phyloP scores from a whole-genome alignment of 2,888 invertebrate genomes.

The Atherix ibis region DNA sequence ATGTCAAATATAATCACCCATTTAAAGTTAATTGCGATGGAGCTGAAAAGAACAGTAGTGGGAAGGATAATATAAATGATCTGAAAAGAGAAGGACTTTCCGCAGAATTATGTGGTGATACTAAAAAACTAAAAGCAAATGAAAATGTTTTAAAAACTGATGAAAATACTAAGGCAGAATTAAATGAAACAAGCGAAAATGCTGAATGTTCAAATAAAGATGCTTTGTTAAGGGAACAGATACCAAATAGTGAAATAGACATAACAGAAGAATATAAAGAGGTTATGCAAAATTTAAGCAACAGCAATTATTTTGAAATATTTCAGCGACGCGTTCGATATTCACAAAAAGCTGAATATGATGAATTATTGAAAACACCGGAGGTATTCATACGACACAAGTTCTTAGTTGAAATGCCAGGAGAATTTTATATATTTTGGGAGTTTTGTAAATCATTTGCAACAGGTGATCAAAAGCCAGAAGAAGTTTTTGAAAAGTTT shows the following conservation, averaged over 20 bases:
- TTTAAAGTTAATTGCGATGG: too few relatives aligned
- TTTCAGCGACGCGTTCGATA: constrained; percentile 20
- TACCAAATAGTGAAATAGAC: constrained; percentile 13
- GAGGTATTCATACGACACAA: constrained; percentile 48
- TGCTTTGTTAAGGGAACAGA: constrained; percentile 4
- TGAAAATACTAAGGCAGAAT: not conserved
- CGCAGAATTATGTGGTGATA: constrained; percentile 6
- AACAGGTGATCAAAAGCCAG: constrained; percentile 35
- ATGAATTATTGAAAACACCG: constrained; percentile 34
- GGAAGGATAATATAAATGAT: constrained; percentile 1
- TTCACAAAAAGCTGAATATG: constrained; percentile 27
- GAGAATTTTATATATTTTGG: constrained; percentile 78
- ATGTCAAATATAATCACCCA: constrained; percentile 61
- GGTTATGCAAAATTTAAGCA: constrained; percentile 21
- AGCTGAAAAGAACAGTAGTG: constrained; percentile 26
- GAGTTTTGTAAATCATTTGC: constrained; percentile 48
- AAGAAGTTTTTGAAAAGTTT: constrained; percentile 45
- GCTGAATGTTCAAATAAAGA: not conserved
- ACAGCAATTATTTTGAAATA: constrained; percentile 23
- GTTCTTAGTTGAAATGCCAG: constrained; percentile 73
- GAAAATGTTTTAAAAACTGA: not conserved
- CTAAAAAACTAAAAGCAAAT: not conserved
- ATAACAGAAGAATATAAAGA: constrained; percentile 18
- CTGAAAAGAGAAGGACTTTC: not conserved
- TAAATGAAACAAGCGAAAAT: not conserved